phyloP scores from a whole-genome alignment of 2,888 invertebrate species.

The Athalia cordata region DNA sequence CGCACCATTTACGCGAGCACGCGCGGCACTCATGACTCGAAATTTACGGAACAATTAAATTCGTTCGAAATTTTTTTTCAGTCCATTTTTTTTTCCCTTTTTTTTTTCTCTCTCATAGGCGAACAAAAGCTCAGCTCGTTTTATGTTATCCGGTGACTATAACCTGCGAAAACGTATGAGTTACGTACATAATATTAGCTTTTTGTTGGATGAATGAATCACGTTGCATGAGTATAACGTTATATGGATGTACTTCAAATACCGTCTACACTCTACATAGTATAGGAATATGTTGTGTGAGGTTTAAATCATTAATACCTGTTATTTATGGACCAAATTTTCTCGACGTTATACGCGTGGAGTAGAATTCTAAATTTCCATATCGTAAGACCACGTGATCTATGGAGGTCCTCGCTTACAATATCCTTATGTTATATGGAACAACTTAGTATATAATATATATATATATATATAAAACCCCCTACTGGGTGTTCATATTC shows the following conservation, averaged over 20 bases:
- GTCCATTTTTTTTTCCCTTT: no score
- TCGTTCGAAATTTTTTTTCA: background rate
- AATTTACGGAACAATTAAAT: slow-evolving; percentile 48
- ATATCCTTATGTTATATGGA: slow-evolving; percentile 60
- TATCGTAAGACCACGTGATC: slow-evolving; percentile 67
- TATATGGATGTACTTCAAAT: slow-evolving; percentile 28
- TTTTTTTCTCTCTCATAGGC: background rate
- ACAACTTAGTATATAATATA: slow-evolving; percentile 49
- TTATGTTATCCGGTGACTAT: slow-evolving; percentile 11
- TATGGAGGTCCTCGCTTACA: slow-evolving; percentile 64
- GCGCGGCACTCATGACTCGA: slow-evolving; percentile 51
- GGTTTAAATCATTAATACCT: slow-evolving; percentile 63
- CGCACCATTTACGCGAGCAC: slow-evolving; percentile 45
- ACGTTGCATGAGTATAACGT: background rate
- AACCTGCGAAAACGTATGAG: slow-evolving; percentile 1
- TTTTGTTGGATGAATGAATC: slow-evolving; percentile 31
- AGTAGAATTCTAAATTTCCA: slow-evolving; percentile 68
- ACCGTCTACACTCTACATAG: background rate
- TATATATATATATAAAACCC: background rate
- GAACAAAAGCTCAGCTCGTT: slow-evolving; percentile 18
- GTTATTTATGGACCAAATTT: slow-evolving; percentile 67
- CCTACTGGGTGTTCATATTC: slow-evolving; percentile 53
- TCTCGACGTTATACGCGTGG: slow-evolving; percentile 45
- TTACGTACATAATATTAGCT: background rate
- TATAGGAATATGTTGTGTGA: slow-evolving; percentile 36